Evolutionary conservation across 2,888 invertebrate species (phyloP), one percentile per base, ranked within the genome.

Genomic region (Cartodere bifasciata): DNA sequence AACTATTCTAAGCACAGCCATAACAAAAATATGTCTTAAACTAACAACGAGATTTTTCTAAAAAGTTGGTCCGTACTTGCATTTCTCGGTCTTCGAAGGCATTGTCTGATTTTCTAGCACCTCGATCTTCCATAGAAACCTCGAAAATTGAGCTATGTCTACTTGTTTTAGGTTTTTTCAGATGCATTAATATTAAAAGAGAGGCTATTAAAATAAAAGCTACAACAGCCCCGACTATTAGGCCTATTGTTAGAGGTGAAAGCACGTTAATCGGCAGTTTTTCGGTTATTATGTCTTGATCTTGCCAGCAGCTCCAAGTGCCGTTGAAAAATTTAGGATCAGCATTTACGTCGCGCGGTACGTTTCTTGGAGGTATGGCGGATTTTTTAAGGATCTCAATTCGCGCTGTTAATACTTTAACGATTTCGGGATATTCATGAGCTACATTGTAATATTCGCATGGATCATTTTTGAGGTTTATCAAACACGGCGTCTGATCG

Each of bases 291-390:
- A 50, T 46, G 29, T 67, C 64, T 37, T 58, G 56, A 42, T 72
- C 70, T 43, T 58, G 52, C 75, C 74, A 75, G 41, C 58, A 63
- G 2, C 61, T 60, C 75, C 75, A 75, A 0, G 65, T 64, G 29
- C 63, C 60, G 29, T 68, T 63, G 59, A 68, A 70, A 4, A 56
- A 42, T 0, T 44, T 43, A 0, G 75, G 74, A 54, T 73, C 60
- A 2, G 67, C 64, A 2, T 53, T 55, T 0, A 58, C 53, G 39
- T 67, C 65, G 1, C 51, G 43, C 1, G 62, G 58, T 1, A 59
- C 41, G 35, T 69, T 69, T 32, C 57, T 58, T 1, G 66, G 56
- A 1, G 57, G 49, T 10, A 64, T 30, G 1, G 64, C 59, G 1
- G 58, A 59, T 23, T 52, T 43, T n/a, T 62, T 53, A 33, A 63